Evolutionary conservation across 2,113 vertebrate genomes (phyloP).

Genomic region (Myotis davidii): DNA sequence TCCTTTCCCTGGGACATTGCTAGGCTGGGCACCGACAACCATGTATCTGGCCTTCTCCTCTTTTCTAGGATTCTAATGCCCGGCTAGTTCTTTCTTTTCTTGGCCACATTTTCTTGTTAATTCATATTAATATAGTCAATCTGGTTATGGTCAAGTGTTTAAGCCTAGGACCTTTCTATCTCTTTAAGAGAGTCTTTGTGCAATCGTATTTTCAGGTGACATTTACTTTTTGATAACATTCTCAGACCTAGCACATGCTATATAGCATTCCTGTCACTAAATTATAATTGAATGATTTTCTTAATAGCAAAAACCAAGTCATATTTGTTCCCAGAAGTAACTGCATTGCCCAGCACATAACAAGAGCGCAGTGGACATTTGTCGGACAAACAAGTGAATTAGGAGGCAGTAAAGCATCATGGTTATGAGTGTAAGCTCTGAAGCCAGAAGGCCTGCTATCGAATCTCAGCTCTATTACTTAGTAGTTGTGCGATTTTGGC

Average conservation of each 20-base stretch:
- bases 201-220: background rate
- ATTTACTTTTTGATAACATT: background rate
- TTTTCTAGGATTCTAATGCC: background rate
- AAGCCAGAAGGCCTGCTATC: background rate
- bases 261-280: background rate
- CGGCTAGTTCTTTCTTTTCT: background rate
- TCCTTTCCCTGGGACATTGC: background rate
- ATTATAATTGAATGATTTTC: constrained; percentile 32
- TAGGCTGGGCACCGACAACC: background rate
- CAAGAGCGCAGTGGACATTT: background rate
- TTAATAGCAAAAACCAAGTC: background rate
- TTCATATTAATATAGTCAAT: background rate
- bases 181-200: background rate
- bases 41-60: background rate
- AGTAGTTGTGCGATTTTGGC: background rate
- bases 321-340: background rate
- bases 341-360: background rate
- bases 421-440: background rate
- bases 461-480: background rate
- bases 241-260: background rate
- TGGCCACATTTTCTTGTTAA: background rate
- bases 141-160: background rate
- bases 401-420: background rate
- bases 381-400: background rate
- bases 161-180: background rate